phyloP scores from a whole-genome alignment of 2,113 vertebrate species.

The Semicossyphus pulcher region DNA sequence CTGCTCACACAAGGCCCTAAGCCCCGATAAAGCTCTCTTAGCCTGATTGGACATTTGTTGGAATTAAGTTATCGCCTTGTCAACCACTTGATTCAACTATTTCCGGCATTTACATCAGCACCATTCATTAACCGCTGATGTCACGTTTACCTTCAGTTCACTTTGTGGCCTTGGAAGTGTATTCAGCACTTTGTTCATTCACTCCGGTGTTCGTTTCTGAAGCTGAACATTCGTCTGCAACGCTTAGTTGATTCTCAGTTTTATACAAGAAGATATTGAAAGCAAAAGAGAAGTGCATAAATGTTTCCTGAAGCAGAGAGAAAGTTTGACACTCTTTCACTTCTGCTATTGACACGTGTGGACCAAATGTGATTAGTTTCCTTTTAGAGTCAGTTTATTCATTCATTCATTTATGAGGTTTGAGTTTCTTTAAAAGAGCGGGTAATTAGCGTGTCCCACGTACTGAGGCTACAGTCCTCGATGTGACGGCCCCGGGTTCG shows the following conservation, averaged over 20 bases:
- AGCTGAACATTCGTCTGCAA: no score
- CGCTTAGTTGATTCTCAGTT: not conserved
- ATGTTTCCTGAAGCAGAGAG: not conserved
- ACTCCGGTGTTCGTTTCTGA: not conserved
- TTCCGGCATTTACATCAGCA: slow-evolving; percentile 21
- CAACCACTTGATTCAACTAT: not conserved
- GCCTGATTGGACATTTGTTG: slow-evolving; percentile 25
- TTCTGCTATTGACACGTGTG: not conserved
- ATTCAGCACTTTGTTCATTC: not conserved
- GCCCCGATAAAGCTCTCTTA: slow-evolving; percentile 3
- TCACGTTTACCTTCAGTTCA: not conserved
- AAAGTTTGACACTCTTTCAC: not conserved
- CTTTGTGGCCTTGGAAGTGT: not conserved
- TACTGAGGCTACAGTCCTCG: no score
- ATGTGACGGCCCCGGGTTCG: no score
- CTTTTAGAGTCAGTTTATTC: no score
- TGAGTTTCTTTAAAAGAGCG: no score
- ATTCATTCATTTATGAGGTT: no score
- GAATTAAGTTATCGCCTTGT: slow-evolving; percentile 11
- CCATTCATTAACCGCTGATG: not conserved
- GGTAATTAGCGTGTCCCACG: no score
- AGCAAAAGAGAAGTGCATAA: not conserved
- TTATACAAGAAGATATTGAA: not conserved
- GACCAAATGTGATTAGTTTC: not conserved
- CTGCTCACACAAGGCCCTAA: slow-evolving; percentile 4